A percentile compares a stretch with the other conserved stretches of the same genome.
Conservation (phyloP, 2,797 vertebrate genomes). For the Melanogrammus aeglefinus region DNA sequence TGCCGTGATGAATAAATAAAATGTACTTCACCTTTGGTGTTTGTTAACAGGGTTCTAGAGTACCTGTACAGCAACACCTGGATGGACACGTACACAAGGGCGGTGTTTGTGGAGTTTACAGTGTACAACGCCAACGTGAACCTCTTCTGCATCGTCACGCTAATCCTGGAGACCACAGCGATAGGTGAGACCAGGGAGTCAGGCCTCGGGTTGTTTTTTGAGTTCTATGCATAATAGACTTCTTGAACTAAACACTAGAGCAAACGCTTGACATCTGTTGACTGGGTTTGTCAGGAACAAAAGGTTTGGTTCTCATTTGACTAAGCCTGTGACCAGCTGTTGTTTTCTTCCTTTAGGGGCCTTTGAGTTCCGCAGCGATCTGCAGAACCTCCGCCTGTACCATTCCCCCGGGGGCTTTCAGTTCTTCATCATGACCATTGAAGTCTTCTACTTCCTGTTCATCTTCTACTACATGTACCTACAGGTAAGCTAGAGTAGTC, state of each 20-base stretch:
- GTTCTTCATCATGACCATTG: constrained; percentile 81
- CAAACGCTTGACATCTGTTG: not conserved
- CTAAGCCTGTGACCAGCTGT: not conserved
- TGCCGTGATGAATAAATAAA: not conserved
- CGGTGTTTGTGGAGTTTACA: constrained; percentile 87
- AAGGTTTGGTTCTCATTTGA: not conserved
- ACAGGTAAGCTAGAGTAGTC: constrained; percentile 81
- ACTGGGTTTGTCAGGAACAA: not conserved
- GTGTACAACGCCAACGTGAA: constrained; percentile 94
- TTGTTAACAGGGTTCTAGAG: constrained; percentile 75
- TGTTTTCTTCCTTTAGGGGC: constrained; percentile 70
- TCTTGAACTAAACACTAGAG: not conserved
- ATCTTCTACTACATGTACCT: constrained; percentile 87
- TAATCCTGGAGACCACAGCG: constrained; percentile 83
- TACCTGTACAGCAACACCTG: constrained; percentile 81
- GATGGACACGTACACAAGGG: constrained; percentile 84
- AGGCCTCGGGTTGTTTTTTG: not conserved
- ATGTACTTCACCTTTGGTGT: not conserved
- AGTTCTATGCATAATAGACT: not conserved
- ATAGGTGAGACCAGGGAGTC: constrained; percentile 71
- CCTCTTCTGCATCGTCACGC: constrained; percentile 85
- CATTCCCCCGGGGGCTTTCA: constrained; percentile 76
- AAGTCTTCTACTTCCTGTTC: constrained; percentile 83
- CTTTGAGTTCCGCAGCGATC: constrained; percentile 75
- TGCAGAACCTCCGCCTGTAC: constrained; percentile 82